These are phyloP conservation scores for Xiphophorus hellerii DNA, from an alignment of 2,113 vertebrate genomes.

Conservation along the genomic window DNA sequence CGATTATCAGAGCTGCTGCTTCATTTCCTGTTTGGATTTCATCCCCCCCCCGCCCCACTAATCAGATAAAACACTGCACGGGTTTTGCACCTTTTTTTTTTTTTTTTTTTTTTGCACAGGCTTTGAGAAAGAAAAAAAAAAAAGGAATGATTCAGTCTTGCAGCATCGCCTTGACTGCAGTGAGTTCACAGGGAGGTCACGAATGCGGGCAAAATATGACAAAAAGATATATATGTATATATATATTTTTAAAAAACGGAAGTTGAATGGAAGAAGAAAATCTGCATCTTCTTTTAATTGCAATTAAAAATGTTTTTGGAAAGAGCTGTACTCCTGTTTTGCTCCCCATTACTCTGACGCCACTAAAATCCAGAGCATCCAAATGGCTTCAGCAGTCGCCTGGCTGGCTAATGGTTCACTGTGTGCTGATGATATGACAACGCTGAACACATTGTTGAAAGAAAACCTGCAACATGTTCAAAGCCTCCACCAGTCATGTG, in stretches of 20 bases:
- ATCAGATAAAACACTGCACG: background rate
- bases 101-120: no score
- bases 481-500: no score
- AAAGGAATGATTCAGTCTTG: background rate
- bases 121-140: no score
- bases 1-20: background rate
- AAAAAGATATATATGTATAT: no score
- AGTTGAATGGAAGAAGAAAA: background rate
- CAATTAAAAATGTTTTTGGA: no score
- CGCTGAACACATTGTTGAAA: no score
- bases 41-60: background rate
- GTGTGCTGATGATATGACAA: no score
- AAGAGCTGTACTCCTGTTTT: background rate
- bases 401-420: no score
- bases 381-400: no score
- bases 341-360: background rate
- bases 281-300: background rate
- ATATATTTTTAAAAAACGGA: background rate
- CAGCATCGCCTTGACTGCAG: background rate
- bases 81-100: background rate
- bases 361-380: no score
- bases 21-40: background rate
- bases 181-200: constrained; percentile 43
- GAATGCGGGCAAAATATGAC: constrained; percentile 8
- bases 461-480: no score